Base-by-base conservation (phyloP, 2,113 vertebrate species). In the Xenus cinereus region DNA sequence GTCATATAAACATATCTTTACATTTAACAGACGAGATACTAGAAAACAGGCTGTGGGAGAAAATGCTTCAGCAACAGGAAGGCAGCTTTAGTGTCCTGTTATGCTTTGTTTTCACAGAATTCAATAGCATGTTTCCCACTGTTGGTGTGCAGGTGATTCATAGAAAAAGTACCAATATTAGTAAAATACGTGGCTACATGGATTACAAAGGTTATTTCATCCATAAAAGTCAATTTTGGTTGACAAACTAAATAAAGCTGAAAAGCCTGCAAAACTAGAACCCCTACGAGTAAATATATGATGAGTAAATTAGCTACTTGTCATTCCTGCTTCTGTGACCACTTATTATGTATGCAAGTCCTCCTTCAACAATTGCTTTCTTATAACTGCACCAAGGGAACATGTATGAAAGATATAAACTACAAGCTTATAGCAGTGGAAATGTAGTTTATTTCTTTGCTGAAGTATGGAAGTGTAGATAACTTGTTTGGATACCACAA, bases 401-500 rank as follows among this genome's bases (percentile, higher is more conserved):
- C 30, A 63, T 28, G 46, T 22, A 71, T 94, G 95, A 91, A 95
- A 95, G 95, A 93, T 48, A 77, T 46, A 84, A 93, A 59, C 41
- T 60, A 41, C 56, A 78, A 87, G 48, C 37, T 69, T 85, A n/a
- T 69, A 60, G 43, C 10, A 28, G 32, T 41, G 32, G 51, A 94
- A 95, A 96, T 67, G 53, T 63, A 68, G 66, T 87, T 94, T 93
- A 93, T 92, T 94, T 93, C 62, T 91, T 90, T 93, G 39, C 73
- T 76, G 72, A 94, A 83, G 39, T 80, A 73, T 33, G 21, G 60
- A 92, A 79, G 41, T 82, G 30, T 64, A 89, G 68, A 93, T 84
- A 94, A 87, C 45, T 94, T 97, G 60, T 89, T 97, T 94, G 84
- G 74, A 89, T 94, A 96, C 37, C 46, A 75, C 18, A 96, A 95